These are phyloP conservation scores for Raja brachyura DNA, from an alignment of 2,113 vertebrate species.

Conservation along the genomic window DNA sequence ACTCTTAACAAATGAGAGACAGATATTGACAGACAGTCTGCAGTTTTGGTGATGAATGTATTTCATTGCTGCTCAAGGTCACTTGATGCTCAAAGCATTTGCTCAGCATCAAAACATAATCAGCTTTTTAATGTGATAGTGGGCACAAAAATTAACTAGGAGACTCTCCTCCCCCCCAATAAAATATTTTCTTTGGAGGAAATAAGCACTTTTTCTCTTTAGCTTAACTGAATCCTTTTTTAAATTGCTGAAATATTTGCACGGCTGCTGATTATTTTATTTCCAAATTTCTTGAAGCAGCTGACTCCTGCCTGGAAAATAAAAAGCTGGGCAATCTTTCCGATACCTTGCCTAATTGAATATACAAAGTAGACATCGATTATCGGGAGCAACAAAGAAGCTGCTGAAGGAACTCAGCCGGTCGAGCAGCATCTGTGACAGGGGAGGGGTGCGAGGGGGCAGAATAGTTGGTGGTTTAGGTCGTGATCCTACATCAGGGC, in stretches of 20 bases:
- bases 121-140: not conserved
- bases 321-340: not conserved
- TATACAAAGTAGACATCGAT: not conserved
- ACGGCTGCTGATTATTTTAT: not conserved
- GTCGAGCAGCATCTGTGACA: too few relatives aligned
- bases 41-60: slow-evolving; percentile 55
- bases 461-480: too few relatives aligned
- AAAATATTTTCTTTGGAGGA: not conserved
- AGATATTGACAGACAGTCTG: slow-evolving; percentile 54
- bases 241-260: not conserved
- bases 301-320: not conserved
- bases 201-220: not conserved
- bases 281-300: not conserved
- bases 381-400: not conserved
- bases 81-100: slow-evolving; percentile 46
- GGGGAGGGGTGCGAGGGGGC: too few relatives aligned
- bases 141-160: slow-evolving; percentile 6
- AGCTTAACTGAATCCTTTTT: not conserved
- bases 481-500: too few relatives aligned
- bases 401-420: too few relatives aligned
- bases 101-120: slow-evolving; percentile 42
- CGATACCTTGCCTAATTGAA: not conserved
- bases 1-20: slow-evolving; percentile 55
- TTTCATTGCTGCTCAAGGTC: slow-evolving; percentile 57
- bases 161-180: not conserved